phyloP scores from a whole-genome alignment of 2,797 vertebrate genomes.

The Enteromius argenteus region DNA sequence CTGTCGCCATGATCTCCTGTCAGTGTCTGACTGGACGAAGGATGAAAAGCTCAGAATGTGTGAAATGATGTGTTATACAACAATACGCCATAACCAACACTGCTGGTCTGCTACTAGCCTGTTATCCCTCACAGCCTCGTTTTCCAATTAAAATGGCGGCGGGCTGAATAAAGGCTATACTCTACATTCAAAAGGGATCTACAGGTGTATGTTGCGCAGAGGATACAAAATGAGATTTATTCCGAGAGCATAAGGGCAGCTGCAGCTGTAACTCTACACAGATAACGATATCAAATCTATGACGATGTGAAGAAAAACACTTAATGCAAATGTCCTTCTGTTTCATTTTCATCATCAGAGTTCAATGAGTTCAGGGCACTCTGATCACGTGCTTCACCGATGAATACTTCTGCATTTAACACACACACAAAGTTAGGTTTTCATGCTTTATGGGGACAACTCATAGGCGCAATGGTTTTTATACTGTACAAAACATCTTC shows the following conservation, averaged over 20 bases:
- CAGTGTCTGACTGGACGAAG: no score
- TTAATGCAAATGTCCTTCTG: background rate
- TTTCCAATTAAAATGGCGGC: no score
- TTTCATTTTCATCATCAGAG: background rate
- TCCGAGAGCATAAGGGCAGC: background rate
- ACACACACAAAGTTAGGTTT: background rate
- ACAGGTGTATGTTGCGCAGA: background rate
- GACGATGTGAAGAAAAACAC: background rate
- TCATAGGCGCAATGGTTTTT: background rate
- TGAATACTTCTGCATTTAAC: background rate
- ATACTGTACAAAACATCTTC: background rate
- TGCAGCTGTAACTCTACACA: background rate
- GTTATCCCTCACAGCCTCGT: no score
- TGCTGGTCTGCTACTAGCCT: no score
- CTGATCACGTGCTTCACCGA: background rate
- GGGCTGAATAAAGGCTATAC: no score
- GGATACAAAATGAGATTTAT: no score
- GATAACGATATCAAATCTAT: background rate
- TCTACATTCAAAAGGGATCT: background rate
- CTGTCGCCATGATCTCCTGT: no score
- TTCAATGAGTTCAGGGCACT: background rate
- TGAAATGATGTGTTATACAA: no score
- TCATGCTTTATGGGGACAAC: background rate
- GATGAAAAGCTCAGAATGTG: no score
- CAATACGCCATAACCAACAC: no score